Base-by-base conservation (phyloP, 2,113 vertebrate genomes). In the Cebus imitator region DNA sequence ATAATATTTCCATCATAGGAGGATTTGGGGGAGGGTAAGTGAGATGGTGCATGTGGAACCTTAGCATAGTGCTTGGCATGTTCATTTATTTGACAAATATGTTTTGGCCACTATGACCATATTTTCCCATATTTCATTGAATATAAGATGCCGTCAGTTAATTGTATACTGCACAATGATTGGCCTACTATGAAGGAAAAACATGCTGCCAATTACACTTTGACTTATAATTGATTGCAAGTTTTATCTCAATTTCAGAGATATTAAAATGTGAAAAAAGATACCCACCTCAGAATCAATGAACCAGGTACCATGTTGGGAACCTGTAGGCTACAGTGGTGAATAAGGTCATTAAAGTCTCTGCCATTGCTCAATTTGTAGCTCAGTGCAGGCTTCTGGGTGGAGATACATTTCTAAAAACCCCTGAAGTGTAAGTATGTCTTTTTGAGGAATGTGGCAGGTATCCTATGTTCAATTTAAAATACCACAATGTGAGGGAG, bases 261-360 rank as follows among this genome's bases (percentile, higher is more conserved):
- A 68, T 18, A 25, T 76, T 66, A 57, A 52, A 45, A 14, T 50
- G 45, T 52, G 58, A 50, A 72, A 27, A 45, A 55, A 48, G 30
- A 70, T 0, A 7, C 8, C 35, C 35, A 32, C 80, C 35, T 37
- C 17, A 48, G 78, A 40, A 76, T 17, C 55, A 17, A 16, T 0
- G 5, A 50, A 10, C 37, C 0, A 3, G 87, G 73, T 3, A 18
- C 10, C 48, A 8, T 0, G 0, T 27, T 8, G 79, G 91, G 84
- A 75, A 50, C 40, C 17, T 14, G 72, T 25, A 92, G 57, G 48
- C 66, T 10, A 4, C 30, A 3, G 66, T 2, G 23, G 50, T 45
- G 32, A 75, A 2, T n/a, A 10, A 43, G 50, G 43, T 32, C 55
- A 0, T 13, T 13, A 18, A 3, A 5, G 4, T 8, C 48, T 85